Base-by-base conservation (phyloP, 1,140 invertebrate genomes). In the Rhynchophorus ferrugineus region DNA sequence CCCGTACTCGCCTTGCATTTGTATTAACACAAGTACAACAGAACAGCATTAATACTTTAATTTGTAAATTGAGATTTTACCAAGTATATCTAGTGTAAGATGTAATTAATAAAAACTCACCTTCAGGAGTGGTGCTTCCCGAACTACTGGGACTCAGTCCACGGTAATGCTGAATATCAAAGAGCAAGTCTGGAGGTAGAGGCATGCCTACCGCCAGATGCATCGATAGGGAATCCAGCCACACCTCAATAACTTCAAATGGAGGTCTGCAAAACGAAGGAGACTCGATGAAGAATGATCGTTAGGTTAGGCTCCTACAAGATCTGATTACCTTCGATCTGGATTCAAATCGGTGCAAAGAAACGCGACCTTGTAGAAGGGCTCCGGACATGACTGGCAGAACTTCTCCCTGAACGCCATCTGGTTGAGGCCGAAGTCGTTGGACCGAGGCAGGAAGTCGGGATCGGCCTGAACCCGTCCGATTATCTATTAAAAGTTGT, bases 381-480 rank as follows among this genome's bases (percentile, higher is more conserved):
- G 78, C 64, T 92, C 87, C 0, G 92, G 91, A 68, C 91, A 95
- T 54, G 79, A 79, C n/a, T 73, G 59, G 67, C 92, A 95, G 71
- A 91, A 95, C 67, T 91, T 90, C 50, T 91, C 87, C 29, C 84
- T 77, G 64, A 95, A 96, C 0, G 83, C 79, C 54, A 81, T 77
- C 66, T 91, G 87, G 73, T 95, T 94, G 1, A 96, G 73, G 3
- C 91, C 91, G 67, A 95, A 96, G 69, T 95, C 91, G 34, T 83
- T 81, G 0, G 89, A 90, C 20, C 91, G 75, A 1, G 92, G 91
- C 49, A 96, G 71, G 63, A 84, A 91, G 66, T 95, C 92, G 1
- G 92, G 92, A 75, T 96, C 92, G 0, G 92, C 92, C 49, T 89
- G 85, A 1, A 95, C 89, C 36, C 92, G 77, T 0, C 91, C 91